Evolutionary conservation across 2,888 invertebrate genomes (phyloP).

Genomic region (Callyntrura sp.): DNA sequence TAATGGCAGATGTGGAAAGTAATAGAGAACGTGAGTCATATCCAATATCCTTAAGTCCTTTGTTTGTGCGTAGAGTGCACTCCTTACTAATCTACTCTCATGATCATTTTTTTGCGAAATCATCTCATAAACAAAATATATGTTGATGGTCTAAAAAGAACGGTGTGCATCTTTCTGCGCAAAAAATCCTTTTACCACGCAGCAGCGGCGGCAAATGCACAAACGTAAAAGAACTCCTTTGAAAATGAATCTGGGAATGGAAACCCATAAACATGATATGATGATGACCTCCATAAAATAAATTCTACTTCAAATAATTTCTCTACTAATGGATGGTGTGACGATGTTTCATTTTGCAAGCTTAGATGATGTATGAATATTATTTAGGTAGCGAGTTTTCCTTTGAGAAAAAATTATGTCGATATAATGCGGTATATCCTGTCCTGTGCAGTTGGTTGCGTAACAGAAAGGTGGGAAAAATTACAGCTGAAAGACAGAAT

Average conservation of each 20-base stretch:
- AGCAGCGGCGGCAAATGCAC: no score
- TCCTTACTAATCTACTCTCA: background rate
- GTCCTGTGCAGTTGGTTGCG: background rate
- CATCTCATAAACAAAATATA: background rate
- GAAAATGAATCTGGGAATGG: no score
- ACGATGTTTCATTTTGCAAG: background rate
- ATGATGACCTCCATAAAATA: no score
- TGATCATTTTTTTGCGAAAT: background rate
- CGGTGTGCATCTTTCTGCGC: no score
- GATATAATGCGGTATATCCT: background rate
- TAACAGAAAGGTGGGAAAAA: no score
- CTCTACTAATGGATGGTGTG: no score
- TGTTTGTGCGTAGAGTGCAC: background rate
- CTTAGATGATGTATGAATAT: background rate
- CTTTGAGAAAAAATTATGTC: background rate
- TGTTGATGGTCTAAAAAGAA: background rate
- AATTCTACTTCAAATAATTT: no score
- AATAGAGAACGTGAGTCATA: background rate
- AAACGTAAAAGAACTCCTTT: no score
- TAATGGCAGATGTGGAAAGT: background rate
- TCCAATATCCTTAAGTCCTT: background rate
- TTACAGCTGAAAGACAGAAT: background rate
- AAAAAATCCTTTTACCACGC: no score
- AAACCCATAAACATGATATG: no score
- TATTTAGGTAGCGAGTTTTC: background rate